Percentiles rank a stretch among this genome's conserved stretches.
Evolutionary conservation across 2,797 vertebrate genomes (phyloP).

Genomic region (Periparus ater): DNA sequence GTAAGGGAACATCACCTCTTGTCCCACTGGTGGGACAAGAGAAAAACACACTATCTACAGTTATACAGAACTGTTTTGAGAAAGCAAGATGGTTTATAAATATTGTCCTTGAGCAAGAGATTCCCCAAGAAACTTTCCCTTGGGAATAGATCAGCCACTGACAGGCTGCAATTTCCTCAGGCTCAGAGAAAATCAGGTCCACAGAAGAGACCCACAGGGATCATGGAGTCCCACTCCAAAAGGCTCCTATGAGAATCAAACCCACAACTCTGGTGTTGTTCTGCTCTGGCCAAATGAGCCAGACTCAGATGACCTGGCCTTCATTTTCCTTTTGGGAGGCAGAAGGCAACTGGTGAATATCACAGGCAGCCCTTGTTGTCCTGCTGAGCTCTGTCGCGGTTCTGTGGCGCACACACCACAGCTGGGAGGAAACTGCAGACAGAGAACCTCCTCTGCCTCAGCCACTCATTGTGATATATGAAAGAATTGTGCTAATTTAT

Average conservation of each 20-base stretch:
- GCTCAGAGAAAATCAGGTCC: too few relatives aligned
- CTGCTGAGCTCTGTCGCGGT: not conserved
- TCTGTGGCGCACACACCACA: not conserved
- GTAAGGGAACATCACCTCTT: too few relatives aligned
- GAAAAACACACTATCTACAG: too few relatives aligned
- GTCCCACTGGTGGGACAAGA: too few relatives aligned
- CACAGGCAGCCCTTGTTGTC: not conserved
- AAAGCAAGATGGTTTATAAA: too few relatives aligned
- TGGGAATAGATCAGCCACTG: too few relatives aligned
- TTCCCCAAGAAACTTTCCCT: too few relatives aligned
- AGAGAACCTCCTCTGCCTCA: not conserved
- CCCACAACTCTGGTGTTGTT: not conserved
- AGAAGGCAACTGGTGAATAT: not conserved
- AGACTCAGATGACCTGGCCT: not conserved
- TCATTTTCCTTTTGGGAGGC: not conserved
- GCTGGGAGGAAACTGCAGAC: constrained; percentile 19
- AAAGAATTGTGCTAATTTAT: constrained; percentile 40
- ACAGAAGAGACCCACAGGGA: not conserved
- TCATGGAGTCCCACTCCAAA: not conserved
- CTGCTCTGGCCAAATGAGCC: not conserved
- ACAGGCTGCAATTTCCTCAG: too few relatives aligned
- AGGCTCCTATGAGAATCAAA: not conserved
- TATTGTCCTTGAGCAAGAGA: too few relatives aligned
- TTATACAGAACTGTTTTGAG: too few relatives aligned
- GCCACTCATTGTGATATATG: not conserved